A percentile compares a stretch with the other conserved stretches of the same genome.
Conservation (phyloP, 2,888 invertebrate species). For the Drosophila gaucha region DNA sequence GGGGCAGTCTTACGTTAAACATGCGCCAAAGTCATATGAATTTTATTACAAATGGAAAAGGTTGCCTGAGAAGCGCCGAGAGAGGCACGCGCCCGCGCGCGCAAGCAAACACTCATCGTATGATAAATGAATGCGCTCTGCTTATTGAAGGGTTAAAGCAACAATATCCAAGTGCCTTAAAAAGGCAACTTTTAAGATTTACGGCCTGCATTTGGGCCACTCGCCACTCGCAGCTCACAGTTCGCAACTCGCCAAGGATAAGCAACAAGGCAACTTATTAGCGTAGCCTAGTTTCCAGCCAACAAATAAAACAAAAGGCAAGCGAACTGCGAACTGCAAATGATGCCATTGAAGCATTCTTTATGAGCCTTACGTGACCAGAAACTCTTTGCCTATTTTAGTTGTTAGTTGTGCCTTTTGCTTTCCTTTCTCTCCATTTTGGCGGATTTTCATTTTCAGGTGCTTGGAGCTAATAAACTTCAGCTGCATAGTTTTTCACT, state of each 20-base stretch:
- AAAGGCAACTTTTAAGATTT: conserved; percentile 59
- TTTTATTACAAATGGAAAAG: conserved; percentile 78
- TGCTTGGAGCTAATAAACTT: conserved; percentile 53
- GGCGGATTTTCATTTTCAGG: conserved; percentile 40
- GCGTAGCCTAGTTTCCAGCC: conserved; percentile 62
- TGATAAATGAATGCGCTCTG: conserved; percentile 61
- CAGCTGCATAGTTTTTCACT: conserved; percentile 53
- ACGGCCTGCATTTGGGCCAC: conserved; percentile 55
- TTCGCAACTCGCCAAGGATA: conserved; percentile 52
- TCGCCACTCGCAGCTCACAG: too few species aligned
- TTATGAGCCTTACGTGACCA: conserved; percentile 76
- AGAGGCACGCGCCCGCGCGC: conserved; percentile 7
- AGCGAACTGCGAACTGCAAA: conserved; percentile 55
- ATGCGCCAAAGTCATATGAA: conserved; percentile 78
- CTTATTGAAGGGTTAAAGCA: conserved; percentile 60
- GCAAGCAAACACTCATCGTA: conserved; percentile 37
- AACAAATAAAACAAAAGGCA: conserved; percentile 50
- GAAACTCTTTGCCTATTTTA: conserved; percentile 71
- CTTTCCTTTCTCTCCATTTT: neutral
- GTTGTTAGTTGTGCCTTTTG: conserved; percentile 2
- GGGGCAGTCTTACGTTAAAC: conserved; percentile 62
- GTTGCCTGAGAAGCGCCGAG: conserved; percentile 38
- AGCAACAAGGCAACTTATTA: conserved; percentile 57
- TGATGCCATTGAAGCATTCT: conserved; percentile 74
- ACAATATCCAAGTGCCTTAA: conserved; percentile 39